phyloP scores from a whole-genome alignment of 2,888 invertebrate species.

The Leptodirus hochenwartii region DNA sequence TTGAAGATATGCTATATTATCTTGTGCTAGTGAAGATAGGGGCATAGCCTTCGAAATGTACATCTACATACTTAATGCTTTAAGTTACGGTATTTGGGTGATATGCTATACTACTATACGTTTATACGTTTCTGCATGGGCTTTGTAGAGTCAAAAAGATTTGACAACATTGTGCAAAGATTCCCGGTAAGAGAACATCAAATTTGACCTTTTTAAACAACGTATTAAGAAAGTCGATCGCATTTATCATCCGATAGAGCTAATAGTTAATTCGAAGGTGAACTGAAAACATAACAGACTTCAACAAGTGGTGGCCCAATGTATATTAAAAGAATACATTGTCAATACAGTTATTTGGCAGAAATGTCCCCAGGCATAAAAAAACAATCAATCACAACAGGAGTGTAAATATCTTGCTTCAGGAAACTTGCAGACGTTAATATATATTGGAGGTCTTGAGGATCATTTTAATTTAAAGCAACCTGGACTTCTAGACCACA shows the following conservation, averaged over 20 bases:
- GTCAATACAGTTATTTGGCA: constrained; percentile 4
- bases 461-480: constrained; percentile 4
- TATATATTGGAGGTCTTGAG: constrained; percentile 5
- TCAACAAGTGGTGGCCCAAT: constrained; percentile 4
- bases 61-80: no score
- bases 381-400: not conserved
- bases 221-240: constrained; percentile 6
- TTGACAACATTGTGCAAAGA: constrained; percentile 4
- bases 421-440: constrained; percentile 1
- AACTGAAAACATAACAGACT: constrained; percentile 1
- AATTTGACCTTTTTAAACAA: constrained; percentile 5
- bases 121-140: constrained; percentile 7
- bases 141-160: constrained; percentile 6
- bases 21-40: no score
- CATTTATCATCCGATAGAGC: constrained; percentile 3
- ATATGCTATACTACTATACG: no score
- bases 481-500: constrained; percentile 5
- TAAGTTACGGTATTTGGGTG: no score
- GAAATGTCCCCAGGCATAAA: constrained; percentile 3
- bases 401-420: constrained; percentile 6
- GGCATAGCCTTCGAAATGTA: no score
- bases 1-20: no score
- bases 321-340: constrained; percentile 2
- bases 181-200: constrained; percentile 5
- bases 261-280: constrained; percentile 3